Percentiles rank a stretch among this genome's conserved stretches.
Conservation (phyloP, 2,888 invertebrate species). For the Adelognathus sp. region DNA sequence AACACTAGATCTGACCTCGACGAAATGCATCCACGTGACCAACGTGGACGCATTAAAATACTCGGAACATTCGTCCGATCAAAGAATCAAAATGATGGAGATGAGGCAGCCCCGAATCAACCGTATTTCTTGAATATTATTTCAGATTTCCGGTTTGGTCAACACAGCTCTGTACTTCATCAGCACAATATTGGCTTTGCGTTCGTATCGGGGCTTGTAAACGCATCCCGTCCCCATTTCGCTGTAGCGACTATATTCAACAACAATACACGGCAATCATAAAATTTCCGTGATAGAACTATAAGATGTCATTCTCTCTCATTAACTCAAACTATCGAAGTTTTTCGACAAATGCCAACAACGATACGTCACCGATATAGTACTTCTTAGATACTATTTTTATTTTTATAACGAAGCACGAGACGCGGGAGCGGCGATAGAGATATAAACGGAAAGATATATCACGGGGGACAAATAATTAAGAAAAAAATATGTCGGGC, state of each 20-base stretch:
- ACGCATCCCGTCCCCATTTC: conserved; percentile 10
- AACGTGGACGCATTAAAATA: too few species aligned
- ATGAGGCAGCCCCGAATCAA: too few species aligned
- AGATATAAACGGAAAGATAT: neutral
- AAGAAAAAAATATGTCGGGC: neutral
- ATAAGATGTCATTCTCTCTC: neutral
- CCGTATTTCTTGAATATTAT: conserved; percentile 63
- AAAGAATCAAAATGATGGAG: neutral
- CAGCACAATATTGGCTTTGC: conserved; percentile 90
- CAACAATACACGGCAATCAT: neutral
- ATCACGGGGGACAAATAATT: neutral
- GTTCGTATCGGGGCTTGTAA: conserved; percentile 89
- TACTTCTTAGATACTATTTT: neutral
- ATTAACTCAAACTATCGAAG: neutral
- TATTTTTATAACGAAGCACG: conserved; percentile 18
- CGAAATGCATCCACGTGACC: too few species aligned
- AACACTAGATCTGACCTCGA: too few species aligned
- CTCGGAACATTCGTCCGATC: neutral
- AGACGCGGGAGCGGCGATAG: neutral
- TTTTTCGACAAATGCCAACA: neutral
- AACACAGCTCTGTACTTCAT: conserved; percentile 88
- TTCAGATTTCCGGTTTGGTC: conserved; percentile 90
- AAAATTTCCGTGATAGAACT: neutral
- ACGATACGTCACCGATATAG: neutral
- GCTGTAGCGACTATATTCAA: neutral